Evolutionary conservation across 1,140 invertebrate genomes (phyloP).

Genomic region (Heliothis virescens): DNA sequence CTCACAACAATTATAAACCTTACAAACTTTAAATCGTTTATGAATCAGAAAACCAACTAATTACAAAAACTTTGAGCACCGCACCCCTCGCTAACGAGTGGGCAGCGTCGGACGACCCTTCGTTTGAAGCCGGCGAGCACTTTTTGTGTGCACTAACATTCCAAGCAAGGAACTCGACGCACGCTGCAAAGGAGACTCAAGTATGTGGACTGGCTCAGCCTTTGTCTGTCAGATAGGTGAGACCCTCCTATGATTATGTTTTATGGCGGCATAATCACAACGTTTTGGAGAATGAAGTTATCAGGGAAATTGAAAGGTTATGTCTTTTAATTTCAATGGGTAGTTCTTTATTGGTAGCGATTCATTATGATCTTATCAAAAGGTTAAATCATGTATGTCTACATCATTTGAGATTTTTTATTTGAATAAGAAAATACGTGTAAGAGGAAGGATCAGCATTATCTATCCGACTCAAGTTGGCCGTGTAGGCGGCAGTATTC

Average conservation of each 20-base stretch:
- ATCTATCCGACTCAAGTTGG: too few species aligned
- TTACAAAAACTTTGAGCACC: conserved; percentile 59
- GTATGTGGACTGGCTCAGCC: conserved; percentile 52
- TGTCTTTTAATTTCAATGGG: neutral
- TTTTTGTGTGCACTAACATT: conserved; percentile 79
- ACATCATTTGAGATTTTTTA: too few species aligned
- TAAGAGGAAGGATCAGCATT: too few species aligned
- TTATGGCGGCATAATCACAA: neutral
- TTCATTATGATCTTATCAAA: too few species aligned
- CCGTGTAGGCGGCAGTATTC: too few species aligned
- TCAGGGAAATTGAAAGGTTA: neutral
- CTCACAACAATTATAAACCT: too few species aligned
- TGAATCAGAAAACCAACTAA: conserved; percentile 33
- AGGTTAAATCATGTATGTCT: too few species aligned
- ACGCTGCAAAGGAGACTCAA: conserved; percentile 61
- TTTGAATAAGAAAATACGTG: too few species aligned
- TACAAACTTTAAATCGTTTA: too few species aligned
- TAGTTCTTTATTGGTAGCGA: too few species aligned
- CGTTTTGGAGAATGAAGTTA: neutral
- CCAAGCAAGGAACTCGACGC: conserved; percentile 69
- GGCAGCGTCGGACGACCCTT: conserved; percentile 70
- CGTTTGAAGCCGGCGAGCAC: conserved; percentile 75
- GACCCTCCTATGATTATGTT: neutral
- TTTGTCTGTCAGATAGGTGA: conserved; percentile 25
- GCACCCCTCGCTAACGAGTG: conserved; percentile 65